Evolutionary conservation across 2,797 vertebrate species (phyloP).

Genomic region (Malurus splendens): DNA sequence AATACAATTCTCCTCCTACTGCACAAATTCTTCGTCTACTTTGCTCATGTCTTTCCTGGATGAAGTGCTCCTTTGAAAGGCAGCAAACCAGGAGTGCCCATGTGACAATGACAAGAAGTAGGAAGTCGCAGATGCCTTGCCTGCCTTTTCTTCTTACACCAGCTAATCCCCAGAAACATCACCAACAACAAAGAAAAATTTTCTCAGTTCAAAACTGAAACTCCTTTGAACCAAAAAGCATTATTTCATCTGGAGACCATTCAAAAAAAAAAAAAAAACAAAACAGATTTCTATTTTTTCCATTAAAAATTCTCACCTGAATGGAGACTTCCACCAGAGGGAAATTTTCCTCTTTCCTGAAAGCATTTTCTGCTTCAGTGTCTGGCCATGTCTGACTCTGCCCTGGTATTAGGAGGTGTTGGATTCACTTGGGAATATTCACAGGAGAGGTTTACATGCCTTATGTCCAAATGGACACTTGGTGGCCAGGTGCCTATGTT

Average conservation of each 20-base stretch:
- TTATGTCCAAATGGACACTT: neutral
- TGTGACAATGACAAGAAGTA: neutral
- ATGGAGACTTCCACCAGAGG: neutral
- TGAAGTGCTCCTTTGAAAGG: neutral
- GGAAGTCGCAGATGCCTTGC: neutral
- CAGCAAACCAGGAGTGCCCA: neutral
- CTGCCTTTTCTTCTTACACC: neutral
- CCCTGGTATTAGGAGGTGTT: neutral
- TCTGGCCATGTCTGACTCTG: neutral
- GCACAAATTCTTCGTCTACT: neutral
- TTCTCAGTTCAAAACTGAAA: neutral
- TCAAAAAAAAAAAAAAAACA: neutral
- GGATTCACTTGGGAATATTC: neutral
- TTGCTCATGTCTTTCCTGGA: neutral
- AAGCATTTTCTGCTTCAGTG: neutral
- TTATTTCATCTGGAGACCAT: neutral
- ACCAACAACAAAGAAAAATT: rapidly evolving
- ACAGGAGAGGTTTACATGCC: neutral
- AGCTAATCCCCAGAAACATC: neutral
- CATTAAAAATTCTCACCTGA: neutral
- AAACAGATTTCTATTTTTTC: neutral
- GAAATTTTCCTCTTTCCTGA: neutral
- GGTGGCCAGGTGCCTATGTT: rapidly evolving
- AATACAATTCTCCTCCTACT: neutral
- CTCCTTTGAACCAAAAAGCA: neutral